Evolutionary conservation across 2,888 invertebrate genomes (phyloP).

Genomic region (Malachius bipustulatus): DNA sequence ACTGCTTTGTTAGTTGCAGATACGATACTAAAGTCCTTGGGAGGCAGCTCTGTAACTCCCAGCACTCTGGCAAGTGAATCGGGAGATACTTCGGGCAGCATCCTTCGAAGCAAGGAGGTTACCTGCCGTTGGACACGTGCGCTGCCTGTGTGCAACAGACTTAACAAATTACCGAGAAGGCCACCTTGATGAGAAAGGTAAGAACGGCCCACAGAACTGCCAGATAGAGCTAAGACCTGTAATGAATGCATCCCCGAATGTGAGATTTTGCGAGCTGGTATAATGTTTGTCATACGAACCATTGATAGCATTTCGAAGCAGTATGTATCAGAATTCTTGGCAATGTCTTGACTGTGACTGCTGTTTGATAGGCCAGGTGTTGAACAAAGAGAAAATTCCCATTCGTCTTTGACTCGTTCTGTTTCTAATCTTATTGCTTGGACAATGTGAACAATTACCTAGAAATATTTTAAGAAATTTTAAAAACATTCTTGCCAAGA

Average conservation of each 20-base stretch:
- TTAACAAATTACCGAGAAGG: constrained; percentile 70
- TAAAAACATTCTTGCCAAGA: no score
- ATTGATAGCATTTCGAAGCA: constrained; percentile 96
- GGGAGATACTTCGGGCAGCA: constrained; percentile 82
- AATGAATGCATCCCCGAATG: no score
- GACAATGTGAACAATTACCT: constrained; percentile 81
- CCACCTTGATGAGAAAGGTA: constrained; percentile 85
- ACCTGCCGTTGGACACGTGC: constrained; percentile 91
- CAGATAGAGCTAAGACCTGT: constrained; percentile 74
- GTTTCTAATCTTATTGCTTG: constrained; percentile 87
- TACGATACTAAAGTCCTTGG: constrained; percentile 64
- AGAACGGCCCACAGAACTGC: constrained; percentile 79
- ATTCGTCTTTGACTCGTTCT: constrained; percentile 75
- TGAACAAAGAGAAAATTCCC: constrained; percentile 61
- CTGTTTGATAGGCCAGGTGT: constrained; percentile 33
- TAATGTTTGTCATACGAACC: no score
- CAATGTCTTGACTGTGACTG: constrained; percentile 36
- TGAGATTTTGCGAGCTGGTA: no score
- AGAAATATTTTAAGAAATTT: constrained; percentile 14
- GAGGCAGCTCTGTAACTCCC: constrained; percentile 57
- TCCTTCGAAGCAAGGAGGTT: constrained; percentile 72
- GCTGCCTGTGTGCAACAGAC: constrained; percentile 84
- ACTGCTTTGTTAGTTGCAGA: constrained; percentile 42
- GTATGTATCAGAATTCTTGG: constrained; percentile 68
- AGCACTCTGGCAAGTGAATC: constrained; percentile 67